A percentile compares a stretch with the other conserved stretches of the same genome.
phyloP scores from a whole-genome alignment of 2,888 invertebrate species.

The Camptogramma bilineatum region DNA sequence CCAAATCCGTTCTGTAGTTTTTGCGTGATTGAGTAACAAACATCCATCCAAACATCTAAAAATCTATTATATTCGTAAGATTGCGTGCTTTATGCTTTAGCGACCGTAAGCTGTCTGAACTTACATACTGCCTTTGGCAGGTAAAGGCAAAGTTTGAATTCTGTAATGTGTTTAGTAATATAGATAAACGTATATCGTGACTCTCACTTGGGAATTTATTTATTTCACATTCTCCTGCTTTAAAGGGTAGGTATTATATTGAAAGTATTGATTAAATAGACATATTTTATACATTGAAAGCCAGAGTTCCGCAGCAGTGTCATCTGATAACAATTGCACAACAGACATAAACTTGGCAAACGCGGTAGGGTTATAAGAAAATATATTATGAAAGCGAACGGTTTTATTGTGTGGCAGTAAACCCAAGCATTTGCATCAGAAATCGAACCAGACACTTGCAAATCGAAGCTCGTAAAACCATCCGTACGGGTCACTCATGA shows the following conservation, averaged over 20 bases:
- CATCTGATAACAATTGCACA: conserved; percentile 64
- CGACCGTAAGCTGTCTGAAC: conserved; percentile 54
- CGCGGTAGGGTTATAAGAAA: conserved; percentile 57
- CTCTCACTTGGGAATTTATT: not conserved
- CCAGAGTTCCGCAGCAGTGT: conserved; percentile 33
- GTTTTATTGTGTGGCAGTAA: conserved; percentile 73
- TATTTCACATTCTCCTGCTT: not conserved
- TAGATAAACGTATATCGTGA: conserved; percentile 15
- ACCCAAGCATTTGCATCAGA: conserved; percentile 72
- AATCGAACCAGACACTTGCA: conserved; percentile 74
- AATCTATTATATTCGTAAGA: too few species aligned
- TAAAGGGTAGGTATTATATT: too few species aligned
- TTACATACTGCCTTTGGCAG: conserved; percentile 40
- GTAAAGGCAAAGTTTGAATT: conserved; percentile 35
- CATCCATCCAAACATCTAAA: too few species aligned
- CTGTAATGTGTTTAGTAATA: conserved; percentile 35
- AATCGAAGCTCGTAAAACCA: conserved; percentile 78
- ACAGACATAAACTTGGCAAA: conserved; percentile 59
- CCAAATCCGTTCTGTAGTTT: too few species aligned
- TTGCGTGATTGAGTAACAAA: too few species aligned
- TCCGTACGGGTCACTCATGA: conserved; percentile 71
- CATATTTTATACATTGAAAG: not conserved
- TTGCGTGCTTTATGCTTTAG: conserved; percentile 55
- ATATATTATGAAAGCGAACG: conserved; percentile 70
- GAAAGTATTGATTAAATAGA: too few species aligned